Evolutionary conservation across 2,888 invertebrate species (phyloP).

Genomic region (Bugula neritina): DNA sequence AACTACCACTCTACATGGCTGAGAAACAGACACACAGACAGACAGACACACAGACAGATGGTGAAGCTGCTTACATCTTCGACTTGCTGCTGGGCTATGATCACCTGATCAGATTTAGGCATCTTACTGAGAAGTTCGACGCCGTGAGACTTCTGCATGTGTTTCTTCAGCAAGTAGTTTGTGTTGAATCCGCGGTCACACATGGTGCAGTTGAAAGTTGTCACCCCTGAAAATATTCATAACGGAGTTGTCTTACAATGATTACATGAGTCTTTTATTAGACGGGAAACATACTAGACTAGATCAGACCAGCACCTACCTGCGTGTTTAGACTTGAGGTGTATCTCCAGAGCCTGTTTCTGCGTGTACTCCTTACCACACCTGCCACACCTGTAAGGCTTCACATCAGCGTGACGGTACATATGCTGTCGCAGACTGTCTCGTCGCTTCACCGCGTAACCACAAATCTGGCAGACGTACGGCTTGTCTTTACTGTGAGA

Average conservation of each 20-base stretch:
- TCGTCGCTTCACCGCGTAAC: conserved; percentile 28
- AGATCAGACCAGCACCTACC: too few relatives aligned
- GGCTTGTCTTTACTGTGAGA: conserved; percentile 32
- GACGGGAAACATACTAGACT: background rate
- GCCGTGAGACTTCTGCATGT: conserved; percentile 28
- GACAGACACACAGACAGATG: too few relatives aligned
- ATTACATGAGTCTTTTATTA: background rate
- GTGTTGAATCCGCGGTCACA: conserved; percentile 30
- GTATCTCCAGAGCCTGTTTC: conserved; percentile 32
- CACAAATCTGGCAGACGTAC: conserved; percentile 31
- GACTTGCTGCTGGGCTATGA: conserved; percentile 23
- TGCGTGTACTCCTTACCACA: conserved; percentile 33
- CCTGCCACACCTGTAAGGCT: conserved; percentile 32
- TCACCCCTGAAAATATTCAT: conserved; percentile 22
- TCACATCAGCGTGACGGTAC: conserved; percentile 31
- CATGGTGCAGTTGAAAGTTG: conserved; percentile 27
- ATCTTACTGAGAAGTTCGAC: conserved; percentile 9
- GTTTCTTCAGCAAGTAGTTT: conserved; percentile 29
- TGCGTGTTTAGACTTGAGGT: conserved; percentile 28
- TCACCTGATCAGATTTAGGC: conserved; percentile 22
- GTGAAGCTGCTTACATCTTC: background rate
- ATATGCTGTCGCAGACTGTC: conserved; percentile 33
- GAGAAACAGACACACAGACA: too few relatives aligned
- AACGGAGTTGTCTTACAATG: background rate
- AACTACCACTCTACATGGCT: too few relatives aligned